A percentile compares a stretch with the other conserved stretches of the same genome.
Conservation (phyloP, 1,140 invertebrate genomes). For the Calephelis nemesis region DNA sequence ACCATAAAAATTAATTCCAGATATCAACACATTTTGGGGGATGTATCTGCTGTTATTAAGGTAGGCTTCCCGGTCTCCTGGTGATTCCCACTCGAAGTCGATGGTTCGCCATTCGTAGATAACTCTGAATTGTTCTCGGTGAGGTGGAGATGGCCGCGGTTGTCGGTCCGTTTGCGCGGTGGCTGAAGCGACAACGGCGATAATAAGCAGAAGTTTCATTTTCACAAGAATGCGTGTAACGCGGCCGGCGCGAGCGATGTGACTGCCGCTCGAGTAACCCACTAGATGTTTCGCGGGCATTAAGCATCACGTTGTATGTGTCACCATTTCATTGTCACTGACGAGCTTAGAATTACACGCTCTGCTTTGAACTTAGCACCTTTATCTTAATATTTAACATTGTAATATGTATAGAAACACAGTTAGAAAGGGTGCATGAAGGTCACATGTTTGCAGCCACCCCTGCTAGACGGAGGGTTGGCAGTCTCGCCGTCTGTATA, state of each 20-base stretch:
- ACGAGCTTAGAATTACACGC: slow-evolving; percentile 19
- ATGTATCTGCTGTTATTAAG: slow-evolving; percentile 77
- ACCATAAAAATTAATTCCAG: slow-evolving; percentile 83
- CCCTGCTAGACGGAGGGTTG: slow-evolving; percentile 61
- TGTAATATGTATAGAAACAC: slow-evolving; percentile 24
- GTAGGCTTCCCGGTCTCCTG: slow-evolving; percentile 62
- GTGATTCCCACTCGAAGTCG: slow-evolving; percentile 71
- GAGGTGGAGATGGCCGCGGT: slow-evolving; percentile 40
- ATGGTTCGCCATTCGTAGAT: slow-evolving; percentile 77
- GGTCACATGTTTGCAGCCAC: slow-evolving; percentile 48
- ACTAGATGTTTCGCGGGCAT: slow-evolving; percentile 35
- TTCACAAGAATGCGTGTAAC: slow-evolving; percentile 44
- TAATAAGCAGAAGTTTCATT: slow-evolving; percentile 54
- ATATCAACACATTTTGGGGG: slow-evolving; percentile 81
- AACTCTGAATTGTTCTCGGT: slow-evolving; percentile 74
- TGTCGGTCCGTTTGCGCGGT: slow-evolving; percentile 52
- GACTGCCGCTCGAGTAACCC: slow-evolving; percentile 53
- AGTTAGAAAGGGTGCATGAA: slow-evolving; percentile 53
- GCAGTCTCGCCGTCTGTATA: slow-evolving; percentile 37
- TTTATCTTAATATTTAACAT: slow-evolving; percentile 16
- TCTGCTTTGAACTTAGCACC: slow-evolving; percentile 12
- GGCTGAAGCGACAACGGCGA: slow-evolving; percentile 49
- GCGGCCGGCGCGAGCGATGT: slow-evolving; percentile 48
- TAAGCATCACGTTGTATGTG: slow-evolving; percentile 39
- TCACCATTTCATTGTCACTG: slow-evolving; percentile 42